Evolutionary conservation across 1,140 invertebrate genomes (phyloP).

Genomic region (Archivesica marissinica): DNA sequence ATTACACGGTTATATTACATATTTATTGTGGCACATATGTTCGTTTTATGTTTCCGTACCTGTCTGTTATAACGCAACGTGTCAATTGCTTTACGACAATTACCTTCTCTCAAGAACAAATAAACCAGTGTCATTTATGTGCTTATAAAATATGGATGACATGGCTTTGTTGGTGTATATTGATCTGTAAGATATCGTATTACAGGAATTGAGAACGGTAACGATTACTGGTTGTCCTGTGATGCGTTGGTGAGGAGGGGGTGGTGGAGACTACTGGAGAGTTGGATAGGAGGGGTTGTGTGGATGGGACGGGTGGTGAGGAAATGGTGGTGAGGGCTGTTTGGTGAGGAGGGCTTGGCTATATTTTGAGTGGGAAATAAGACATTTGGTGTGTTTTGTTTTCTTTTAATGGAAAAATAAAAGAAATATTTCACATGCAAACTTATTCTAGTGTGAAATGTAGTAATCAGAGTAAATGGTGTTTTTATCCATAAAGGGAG

Average conservation of each 20-base stretch:
- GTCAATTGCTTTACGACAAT: not conserved
- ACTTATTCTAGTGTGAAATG: too few relatives aligned
- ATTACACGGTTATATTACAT: not conserved
- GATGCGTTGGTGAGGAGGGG: not conserved
- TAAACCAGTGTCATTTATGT: not conserved
- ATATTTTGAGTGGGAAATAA: too few relatives aligned
- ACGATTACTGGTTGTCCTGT: not conserved
- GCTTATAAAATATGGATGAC: conserved; percentile 13
- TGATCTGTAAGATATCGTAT: not conserved
- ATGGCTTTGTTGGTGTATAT: not conserved
- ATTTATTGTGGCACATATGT: not conserved
- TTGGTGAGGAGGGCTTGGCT: not conserved
- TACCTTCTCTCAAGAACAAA: not conserved
- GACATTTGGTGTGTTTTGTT: too few relatives aligned
- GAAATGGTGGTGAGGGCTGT: not conserved
- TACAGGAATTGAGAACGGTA: too few relatives aligned
- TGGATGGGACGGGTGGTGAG: not conserved
- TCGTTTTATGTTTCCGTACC: not conserved
- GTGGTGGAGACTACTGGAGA: not conserved
- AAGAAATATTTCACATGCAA: too few relatives aligned
- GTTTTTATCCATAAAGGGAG: too few relatives aligned
- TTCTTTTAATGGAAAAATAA: too few relatives aligned
- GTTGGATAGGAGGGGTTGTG: not conserved
- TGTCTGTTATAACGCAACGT: not conserved
- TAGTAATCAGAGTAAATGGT: too few relatives aligned